Base-by-base conservation (phyloP, 2,888 invertebrate genomes). In the Hyalella azteca region DNA sequence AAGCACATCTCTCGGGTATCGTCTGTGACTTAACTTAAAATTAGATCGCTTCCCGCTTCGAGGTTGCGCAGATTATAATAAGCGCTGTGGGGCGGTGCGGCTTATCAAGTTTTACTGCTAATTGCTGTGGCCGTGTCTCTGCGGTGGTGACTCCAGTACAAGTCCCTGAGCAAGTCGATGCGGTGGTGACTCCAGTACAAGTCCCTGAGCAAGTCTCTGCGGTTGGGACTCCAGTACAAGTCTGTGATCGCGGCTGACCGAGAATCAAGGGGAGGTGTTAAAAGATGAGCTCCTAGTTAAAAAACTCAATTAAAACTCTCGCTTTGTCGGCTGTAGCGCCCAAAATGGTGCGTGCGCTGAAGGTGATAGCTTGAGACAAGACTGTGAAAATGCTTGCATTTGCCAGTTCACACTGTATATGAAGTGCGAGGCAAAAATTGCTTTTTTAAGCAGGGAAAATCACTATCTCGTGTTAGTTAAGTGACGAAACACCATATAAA, bases 251-350 rank as follows among this genome's bases (percentile, higher is more conserved):
- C 54, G 54, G 9, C 29, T 11, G 4, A n/a, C 54, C 26, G 22
- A n/a, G 54, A 54, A 54, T 54, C 5, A 13, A 54, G 54, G 19
- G 26, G 54, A 54, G 54, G 13, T 29, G 39, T 11, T 36, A 32
- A 19, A 19, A 36, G 29, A 5, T 36, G 11, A 36, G 19, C 66
- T n/a, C 36, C 29, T 66, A 66, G 66, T 66, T 66, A 66, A 66
- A 66, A 36, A 66, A 66, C 66, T 66, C 66, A 66, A 66, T 66
- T 66, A 66, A 66, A 66, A 66, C 36, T 66, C 66, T 22, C 54
- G 54, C 13, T 11, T 29, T 1, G 54, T 29, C 29, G 22, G 29
- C n/a, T n/a, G n/a, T n/a, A n/a, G n/a, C n/a, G n/a, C n/a, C n/a
- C n/a, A n/a, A n/a, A n/a, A n/a, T n/a, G n/a, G n/a, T n/a, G n/a